A percentile compares a stretch with the other conserved stretches of the same genome.
Evolutionary conservation across 2,113 vertebrate genomes (phyloP).

Genomic region (Takifugu bimaculatus): DNA sequence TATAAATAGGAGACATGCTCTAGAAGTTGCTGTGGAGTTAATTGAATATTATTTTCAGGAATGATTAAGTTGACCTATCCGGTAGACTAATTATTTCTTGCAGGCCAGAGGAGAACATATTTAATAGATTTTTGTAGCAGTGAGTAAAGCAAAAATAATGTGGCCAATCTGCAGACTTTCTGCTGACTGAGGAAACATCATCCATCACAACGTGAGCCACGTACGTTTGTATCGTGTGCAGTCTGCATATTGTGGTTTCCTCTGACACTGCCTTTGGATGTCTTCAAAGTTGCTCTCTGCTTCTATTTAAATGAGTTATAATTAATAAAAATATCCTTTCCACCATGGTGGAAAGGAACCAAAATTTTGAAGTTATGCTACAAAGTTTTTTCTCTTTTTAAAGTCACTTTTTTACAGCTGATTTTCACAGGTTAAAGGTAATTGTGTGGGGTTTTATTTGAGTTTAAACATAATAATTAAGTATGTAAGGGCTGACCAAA

Average conservation of each 20-base stretch:
- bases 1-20: conserved; percentile 73
- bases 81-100: conserved; percentile 76
- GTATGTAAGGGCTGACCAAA: too few species aligned
- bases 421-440: too few species aligned
- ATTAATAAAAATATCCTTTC: too few species aligned
- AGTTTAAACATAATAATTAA: too few species aligned
- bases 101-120: conserved; percentile 62
- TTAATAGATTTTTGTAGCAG: conserved; percentile 72
- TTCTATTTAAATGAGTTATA: too few species aligned
- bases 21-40: conserved; percentile 72
- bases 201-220: conserved; percentile 38
- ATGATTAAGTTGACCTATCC: conserved; percentile 79
- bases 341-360: too few species aligned
- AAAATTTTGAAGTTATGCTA: too few species aligned
- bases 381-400: too few species aligned
- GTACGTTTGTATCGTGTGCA: neutral
- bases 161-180: conserved; percentile 41
- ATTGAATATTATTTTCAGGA: conserved; percentile 82
- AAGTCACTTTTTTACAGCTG: too few species aligned
- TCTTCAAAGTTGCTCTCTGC: too few species aligned
- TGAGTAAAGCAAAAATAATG: conserved; percentile 63
- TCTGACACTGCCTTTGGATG: too few species aligned
- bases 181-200: conserved; percentile 41
- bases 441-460: too few species aligned
- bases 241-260: neutral